Conservation (phyloP, 2,113 vertebrate species). For the Lota lota region DNA sequence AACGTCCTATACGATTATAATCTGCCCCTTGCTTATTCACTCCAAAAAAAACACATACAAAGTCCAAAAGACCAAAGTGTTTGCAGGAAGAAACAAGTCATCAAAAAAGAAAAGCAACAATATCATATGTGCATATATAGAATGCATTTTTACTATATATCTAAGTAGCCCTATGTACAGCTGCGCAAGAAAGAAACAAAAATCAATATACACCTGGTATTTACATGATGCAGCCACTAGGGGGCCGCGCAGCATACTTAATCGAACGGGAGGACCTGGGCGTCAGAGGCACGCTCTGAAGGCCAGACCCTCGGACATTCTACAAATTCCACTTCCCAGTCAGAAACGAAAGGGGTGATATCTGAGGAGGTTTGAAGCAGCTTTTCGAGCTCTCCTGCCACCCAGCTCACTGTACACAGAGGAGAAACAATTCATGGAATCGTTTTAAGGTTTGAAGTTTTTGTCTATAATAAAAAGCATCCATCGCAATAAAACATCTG, state of each 20-base stretch:
- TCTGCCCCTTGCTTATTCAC: conserved; percentile 15
- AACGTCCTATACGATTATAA: conserved; percentile 23
- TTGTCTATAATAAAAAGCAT: conserved; percentile 19
- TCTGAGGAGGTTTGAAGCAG: conserved; percentile 61
- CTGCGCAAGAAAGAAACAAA: conserved; percentile 14
- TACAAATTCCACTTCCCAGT: conserved; percentile 62
- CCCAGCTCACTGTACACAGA: conserved; percentile 50
- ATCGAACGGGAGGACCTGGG: conserved; percentile 51
- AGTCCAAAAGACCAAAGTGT: conserved; percentile 48
- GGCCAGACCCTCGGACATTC: conserved; percentile 54
- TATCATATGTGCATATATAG: conserved; percentile 67
- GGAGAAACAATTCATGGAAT: conserved; percentile 71
- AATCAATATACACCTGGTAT: conserved; percentile 58
- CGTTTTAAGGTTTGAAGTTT: conserved; percentile 57
- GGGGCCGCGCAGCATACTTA: conserved; percentile 66
- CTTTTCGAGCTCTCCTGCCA: conserved; percentile 43
- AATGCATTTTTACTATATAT: conserved; percentile 29
- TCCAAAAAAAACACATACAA: conserved; percentile 16
- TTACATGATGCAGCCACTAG: conserved; percentile 68
- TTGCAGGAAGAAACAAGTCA: conserved; percentile 30
- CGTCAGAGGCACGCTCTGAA: conserved; percentile 19
- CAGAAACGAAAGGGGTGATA: conserved; percentile 64
- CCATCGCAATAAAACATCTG: conserved; percentile 45
- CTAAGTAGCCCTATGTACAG: conserved; percentile 69
- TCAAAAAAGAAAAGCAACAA: conserved; percentile 36